Base-by-base conservation (phyloP, 2,888 invertebrate genomes). In the Cantharis nigra region DNA sequence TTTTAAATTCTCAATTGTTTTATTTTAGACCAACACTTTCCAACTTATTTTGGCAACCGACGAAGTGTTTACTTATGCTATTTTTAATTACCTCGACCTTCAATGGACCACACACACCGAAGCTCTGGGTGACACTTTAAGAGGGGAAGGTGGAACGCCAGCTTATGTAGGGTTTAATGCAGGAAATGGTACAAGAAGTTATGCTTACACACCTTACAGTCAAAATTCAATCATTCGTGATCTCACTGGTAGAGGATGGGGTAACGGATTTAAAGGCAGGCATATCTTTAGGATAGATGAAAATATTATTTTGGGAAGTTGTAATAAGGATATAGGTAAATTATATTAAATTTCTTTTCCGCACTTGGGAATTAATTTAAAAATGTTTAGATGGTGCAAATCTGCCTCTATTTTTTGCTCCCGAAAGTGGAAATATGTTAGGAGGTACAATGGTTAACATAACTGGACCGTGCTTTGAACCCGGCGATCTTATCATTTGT, bases 391-490 rank as follows among this genome's bases (percentile, higher is more conserved):
- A 95, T 84, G 95, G 94, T 16, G 93, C 96, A 0, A 92, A 95
- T 87, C 91, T 97, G 76, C 94, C 95, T 0, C 88, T 97, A 72
- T 93, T 95, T 83, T 97, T 97, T 84, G 97, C 98, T 0, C 98
- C 98, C 0, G 97, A 98, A 88, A 97, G 96, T 85, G 98, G 98
- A 4, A 97, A 97, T 87, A 98, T 99, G 98, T 90, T 98, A 81
- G 99, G 99, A 3, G 99, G 99, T 1, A 96, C 97, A 0, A 93
- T 98, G 73, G 97, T 99, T 63, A 98, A 98, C 86, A 96, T 99
- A 77, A 98, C 98, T 0, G 99, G 98, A 0, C 98, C 98, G 2
- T 99, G 99, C 87, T 96, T 98, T 86, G 91, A 93, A 81, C 92
- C 92, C 0, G 90, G 90, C 1, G 94, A 95, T 83, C 92, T 94